Evolutionary conservation across 2,888 invertebrate genomes (phyloP).

Genomic region (Tetrapedia diversipes): DNA sequence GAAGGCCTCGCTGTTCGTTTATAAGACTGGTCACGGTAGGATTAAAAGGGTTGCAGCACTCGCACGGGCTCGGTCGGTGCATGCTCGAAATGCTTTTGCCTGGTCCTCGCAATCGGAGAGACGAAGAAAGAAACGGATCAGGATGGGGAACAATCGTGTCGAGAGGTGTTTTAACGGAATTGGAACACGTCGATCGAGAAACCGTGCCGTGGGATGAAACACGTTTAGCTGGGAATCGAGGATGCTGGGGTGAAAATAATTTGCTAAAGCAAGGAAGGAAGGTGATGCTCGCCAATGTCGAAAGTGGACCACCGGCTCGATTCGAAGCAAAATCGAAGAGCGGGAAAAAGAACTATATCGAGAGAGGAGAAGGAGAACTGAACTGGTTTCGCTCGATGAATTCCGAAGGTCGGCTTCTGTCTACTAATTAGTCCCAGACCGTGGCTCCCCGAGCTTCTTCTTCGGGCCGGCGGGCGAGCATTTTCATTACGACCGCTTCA

Average conservation of each 20-base stretch:
- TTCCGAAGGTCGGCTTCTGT: constrained; percentile 33
- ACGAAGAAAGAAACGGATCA: no score
- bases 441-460: background rate
- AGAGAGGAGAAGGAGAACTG: background rate
- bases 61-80: background rate
- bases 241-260: constrained; percentile 32
- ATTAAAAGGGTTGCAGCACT: constrained; percentile 70
- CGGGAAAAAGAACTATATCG: background rate
- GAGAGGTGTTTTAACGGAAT: constrained; percentile 45
- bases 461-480: constrained; percentile 16
- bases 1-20: constrained; percentile 71
- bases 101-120: background rate
- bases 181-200: constrained; percentile 44
- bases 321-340: background rate
- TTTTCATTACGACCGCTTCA: constrained; percentile 37
- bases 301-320: constrained; percentile 18
- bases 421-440: constrained; percentile 53
- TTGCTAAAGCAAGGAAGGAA: background rate
- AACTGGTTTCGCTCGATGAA: constrained; percentile 22
- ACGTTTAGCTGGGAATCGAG: background rate
- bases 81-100: background rate
- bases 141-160: no score
- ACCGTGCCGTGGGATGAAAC: constrained; percentile 2
- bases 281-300: constrained; percentile 11
- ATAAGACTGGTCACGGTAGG: constrained; percentile 64